phyloP scores from a whole-genome alignment of 2,113 vertebrate genomes.

The Talpa occidentalis region DNA sequence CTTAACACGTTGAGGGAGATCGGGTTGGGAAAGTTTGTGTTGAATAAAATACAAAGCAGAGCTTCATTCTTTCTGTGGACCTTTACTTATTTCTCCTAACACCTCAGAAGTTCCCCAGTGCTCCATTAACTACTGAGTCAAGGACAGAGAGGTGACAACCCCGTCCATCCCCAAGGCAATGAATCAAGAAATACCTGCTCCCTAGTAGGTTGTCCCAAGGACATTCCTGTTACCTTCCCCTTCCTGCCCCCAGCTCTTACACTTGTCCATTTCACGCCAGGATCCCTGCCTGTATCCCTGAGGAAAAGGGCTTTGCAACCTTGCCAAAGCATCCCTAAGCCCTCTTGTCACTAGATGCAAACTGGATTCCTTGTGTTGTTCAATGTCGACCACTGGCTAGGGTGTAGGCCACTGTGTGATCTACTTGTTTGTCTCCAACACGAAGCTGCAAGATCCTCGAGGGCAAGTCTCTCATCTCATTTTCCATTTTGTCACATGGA shows the following conservation, averaged over 20 bases:
- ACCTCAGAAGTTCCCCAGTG: neutral
- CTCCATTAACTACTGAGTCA: neutral
- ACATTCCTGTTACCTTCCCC: too few species aligned
- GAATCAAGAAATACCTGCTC: neutral
- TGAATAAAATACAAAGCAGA: neutral
- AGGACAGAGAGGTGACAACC: neutral
- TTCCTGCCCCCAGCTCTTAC: neutral
- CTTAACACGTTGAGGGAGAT: too few species aligned
- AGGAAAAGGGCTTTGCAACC: neutral
- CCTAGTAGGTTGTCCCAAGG: neutral
- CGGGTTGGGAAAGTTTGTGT: neutral
- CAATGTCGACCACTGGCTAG: neutral
- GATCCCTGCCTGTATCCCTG: neutral
- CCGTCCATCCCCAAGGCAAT: neutral
- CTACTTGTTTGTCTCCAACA: neutral
- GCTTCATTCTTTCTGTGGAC: neutral
- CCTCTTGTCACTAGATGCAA: neutral
- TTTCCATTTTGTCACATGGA: neutral
- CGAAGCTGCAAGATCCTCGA: neutral
- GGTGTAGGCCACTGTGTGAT: neutral
- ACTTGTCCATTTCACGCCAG: neutral
- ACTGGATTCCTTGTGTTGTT: too few species aligned
- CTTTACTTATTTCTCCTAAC: constrained; percentile 30
- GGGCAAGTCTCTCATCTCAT: neutral
- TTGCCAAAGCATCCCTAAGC: neutral